Conservation (phyloP, 2,888 invertebrate species). For the Sesia apiformis region DNA sequence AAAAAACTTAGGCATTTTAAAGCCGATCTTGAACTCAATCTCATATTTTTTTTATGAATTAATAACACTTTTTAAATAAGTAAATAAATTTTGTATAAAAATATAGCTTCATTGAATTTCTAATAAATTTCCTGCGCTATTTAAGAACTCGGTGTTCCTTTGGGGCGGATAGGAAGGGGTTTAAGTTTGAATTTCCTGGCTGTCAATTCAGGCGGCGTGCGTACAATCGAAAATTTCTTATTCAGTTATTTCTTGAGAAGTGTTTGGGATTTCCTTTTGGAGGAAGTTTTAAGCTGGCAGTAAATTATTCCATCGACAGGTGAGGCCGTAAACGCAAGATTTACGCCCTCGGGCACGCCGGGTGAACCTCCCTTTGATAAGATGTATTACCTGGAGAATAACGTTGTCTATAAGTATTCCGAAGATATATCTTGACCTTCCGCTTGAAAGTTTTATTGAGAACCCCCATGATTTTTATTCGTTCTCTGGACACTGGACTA, state of each 20-base stretch:
- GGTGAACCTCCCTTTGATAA: slow-evolving; percentile 59
- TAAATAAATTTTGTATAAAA: too few relatives aligned
- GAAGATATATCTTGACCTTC: slow-evolving; percentile 25
- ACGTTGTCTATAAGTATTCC: slow-evolving; percentile 55
- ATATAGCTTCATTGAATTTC: neutral
- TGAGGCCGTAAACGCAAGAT: slow-evolving; percentile 73
- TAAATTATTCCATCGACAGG: slow-evolving; percentile 74
- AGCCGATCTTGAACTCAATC: too few relatives aligned
- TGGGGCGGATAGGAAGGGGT: slow-evolving; percentile 19
- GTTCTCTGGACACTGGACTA: too few relatives aligned
- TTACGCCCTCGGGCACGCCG: slow-evolving; percentile 62
- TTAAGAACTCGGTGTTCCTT: neutral
- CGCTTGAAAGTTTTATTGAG: neutral
- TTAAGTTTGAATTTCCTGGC: slow-evolving; percentile 46
- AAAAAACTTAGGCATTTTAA: too few relatives aligned
- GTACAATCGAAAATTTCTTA: slow-evolving; percentile 63
- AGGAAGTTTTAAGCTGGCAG: slow-evolving; percentile 70
- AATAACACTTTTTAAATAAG: too few relatives aligned
- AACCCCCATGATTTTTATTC: too few relatives aligned
- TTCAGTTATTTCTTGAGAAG: slow-evolving; percentile 70
- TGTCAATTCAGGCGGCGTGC: slow-evolving; percentile 36
- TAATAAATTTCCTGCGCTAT: neutral
- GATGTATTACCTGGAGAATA: slow-evolving; percentile 63
- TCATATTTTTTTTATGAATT: too few relatives aligned
- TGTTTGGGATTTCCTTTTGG: slow-evolving; percentile 65